phyloP scores from a whole-genome alignment of 1,140 invertebrate species.

The Lordiphosa stackelbergi region DNA sequence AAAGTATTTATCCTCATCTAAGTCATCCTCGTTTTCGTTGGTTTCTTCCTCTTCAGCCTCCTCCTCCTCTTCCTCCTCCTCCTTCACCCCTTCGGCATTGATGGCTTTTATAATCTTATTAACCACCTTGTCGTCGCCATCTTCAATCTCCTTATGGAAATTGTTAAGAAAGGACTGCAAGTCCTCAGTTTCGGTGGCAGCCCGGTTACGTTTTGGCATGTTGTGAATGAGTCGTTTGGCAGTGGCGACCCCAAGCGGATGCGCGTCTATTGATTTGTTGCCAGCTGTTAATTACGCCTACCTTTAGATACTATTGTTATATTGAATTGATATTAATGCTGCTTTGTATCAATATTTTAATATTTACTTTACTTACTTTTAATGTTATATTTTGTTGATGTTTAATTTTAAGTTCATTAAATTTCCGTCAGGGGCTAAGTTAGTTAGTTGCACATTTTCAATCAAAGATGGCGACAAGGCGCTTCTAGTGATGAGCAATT shows the following conservation, averaged over 20 bases:
- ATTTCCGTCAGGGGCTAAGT: conserved; percentile 52
- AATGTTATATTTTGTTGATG: conserved; percentile 17
- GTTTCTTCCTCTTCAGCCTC: conserved; percentile 46
- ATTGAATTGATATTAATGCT: too few relatives aligned
- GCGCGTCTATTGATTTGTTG: conserved; percentile 56
- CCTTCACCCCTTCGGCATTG: conserved; percentile 3
- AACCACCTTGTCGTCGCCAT: conserved; percentile 49
- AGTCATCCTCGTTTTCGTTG: conserved; percentile 72
- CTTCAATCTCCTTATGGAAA: conserved; percentile 91
- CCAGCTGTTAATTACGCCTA: background rate
- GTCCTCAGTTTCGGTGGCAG: conserved; percentile 37
- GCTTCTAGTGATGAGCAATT: conserved; percentile 13
- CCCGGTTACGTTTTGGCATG: conserved; percentile 39
- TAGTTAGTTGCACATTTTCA: conserved; percentile 39
- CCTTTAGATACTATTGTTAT: too few relatives aligned
- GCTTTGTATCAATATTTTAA: too few relatives aligned
- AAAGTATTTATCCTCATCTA: conserved; percentile 75
- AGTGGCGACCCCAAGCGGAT: conserved; percentile 64
- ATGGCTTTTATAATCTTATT: conserved; percentile 26
- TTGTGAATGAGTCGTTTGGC: conserved; percentile 23
- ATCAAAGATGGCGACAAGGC: conserved; percentile 67
- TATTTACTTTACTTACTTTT: too few relatives aligned
- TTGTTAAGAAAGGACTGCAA: conserved; percentile 88
- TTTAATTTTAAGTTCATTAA: conserved; percentile 39
- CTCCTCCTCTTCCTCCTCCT: conserved; percentile 5